phyloP scores from a whole-genome alignment of 2,113 vertebrate species.

The Semicossyphus pulcher region DNA sequence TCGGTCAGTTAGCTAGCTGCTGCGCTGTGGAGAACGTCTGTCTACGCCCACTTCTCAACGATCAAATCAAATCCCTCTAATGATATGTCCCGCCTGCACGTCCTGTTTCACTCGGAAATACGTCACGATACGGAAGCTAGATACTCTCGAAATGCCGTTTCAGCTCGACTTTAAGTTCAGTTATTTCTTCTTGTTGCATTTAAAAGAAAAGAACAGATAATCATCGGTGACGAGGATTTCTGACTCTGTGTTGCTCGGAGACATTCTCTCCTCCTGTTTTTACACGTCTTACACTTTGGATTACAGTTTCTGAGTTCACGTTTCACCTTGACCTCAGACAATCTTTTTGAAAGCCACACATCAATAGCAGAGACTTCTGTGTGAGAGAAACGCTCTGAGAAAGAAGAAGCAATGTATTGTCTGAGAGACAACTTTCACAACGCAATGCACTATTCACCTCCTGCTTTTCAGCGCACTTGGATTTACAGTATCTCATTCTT shows the following conservation, averaged over 20 bases:
- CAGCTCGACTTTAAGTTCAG: no score
- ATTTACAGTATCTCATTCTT: conserved; percentile 55
- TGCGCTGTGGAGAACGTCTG: no score
- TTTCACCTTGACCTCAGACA: conserved; percentile 69
- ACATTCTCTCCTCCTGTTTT: conserved; percentile 15
- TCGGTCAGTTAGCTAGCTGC: no score
- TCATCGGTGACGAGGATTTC: conserved; percentile 30
- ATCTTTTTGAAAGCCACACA: conserved; percentile 62
- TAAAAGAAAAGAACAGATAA: conserved; percentile 14
- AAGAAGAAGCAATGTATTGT: conserved; percentile 54
- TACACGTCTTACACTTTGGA: conserved; percentile 29
- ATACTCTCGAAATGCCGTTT: no score
- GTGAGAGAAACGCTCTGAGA: conserved; percentile 10
- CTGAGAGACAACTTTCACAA: conserved; percentile 51
- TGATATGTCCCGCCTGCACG: no score
- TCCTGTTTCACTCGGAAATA: no score
- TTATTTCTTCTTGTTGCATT: neutral
- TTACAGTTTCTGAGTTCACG: conserved; percentile 49
- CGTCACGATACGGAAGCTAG: no score
- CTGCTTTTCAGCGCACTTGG: conserved; percentile 46
- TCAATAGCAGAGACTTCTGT: conserved; percentile 60
- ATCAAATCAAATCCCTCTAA: no score
- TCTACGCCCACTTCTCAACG: no score
- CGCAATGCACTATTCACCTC: conserved; percentile 63
- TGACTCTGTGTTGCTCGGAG: conserved; percentile 12